Percentiles rank a stretch among this genome's conserved stretches.
phyloP scores from a whole-genome alignment of 2,888 invertebrate genomes.

The Cyclophora albipunctata region DNA sequence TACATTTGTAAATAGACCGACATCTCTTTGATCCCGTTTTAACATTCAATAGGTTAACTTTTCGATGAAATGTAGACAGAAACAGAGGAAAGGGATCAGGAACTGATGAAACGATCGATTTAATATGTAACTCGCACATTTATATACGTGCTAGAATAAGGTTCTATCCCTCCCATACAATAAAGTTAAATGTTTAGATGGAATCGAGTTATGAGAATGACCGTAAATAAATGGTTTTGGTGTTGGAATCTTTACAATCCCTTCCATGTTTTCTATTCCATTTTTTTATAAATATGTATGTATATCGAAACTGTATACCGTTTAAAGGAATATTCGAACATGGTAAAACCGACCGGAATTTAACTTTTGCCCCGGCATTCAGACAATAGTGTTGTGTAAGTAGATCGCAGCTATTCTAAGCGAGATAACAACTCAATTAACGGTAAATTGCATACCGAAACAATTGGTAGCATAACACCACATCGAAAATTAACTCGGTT shows the following conservation, averaged over 20 bases:
- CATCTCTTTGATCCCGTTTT: too few relatives aligned
- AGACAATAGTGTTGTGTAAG: too few relatives aligned
- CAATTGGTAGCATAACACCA: constrained; percentile 25
- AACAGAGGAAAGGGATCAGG: constrained; percentile 18
- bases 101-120: constrained; percentile 19
- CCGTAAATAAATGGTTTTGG: too few relatives aligned
- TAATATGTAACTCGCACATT: constrained; percentile 19
- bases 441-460: constrained; percentile 19
- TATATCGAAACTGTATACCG: too few relatives aligned
- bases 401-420: not conserved
- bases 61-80: constrained; percentile 10
- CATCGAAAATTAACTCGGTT: constrained; percentile 46
- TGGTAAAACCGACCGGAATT: too few relatives aligned
- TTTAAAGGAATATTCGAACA: too few relatives aligned
- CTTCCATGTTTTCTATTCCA: too few relatives aligned
- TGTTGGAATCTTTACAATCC: too few relatives aligned
- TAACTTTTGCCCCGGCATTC: too few relatives aligned
- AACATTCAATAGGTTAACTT: not conserved
- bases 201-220: constrained; percentile 1
- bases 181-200: constrained; percentile 6
- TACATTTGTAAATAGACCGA: too few relatives aligned
- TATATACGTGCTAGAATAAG: constrained; percentile 17
- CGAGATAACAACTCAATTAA: constrained; percentile 17
- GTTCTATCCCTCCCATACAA: constrained; percentile 10
- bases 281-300: too few relatives aligned